Base-by-base conservation (phyloP, 2,113 vertebrate genomes). In the Nycticebus coucang region DNA sequence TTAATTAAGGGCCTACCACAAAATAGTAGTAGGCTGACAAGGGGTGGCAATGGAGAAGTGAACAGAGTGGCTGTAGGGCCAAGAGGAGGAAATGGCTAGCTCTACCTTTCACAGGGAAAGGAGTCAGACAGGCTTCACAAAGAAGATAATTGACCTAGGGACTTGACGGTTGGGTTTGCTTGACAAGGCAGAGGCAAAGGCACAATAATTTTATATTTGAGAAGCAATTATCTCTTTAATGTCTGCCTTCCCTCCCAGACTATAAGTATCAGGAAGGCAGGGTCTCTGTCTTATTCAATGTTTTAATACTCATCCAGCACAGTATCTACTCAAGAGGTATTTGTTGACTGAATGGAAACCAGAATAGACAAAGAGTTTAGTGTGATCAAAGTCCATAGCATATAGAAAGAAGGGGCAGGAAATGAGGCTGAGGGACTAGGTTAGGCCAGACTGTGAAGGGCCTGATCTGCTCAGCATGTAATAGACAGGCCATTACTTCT, bases 1-100 rank as follows among this genome's bases (percentile, higher is more conserved):
- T 77, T 62, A 93, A 86, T 92, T 89, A 96, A 96, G n/a, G 88
- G 62, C n/a, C 84, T 92, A 85, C 55, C 68, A 93, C 79, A 93
- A 87, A 92, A 95, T 0, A 89, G 89, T 26, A 87, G 64, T 35
- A 85, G 53, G 45, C 84, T 88, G n/a, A 90, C 66, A 89, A 90
- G 50, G 30, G 15, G 9, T 92, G 72, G 37, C 72, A n/a, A 72
- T 30, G 33, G 28, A 64, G 50, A 86, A 86, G 18, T 62, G 57
- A 62, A 10, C 35, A 74, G 59, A 71, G 50, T 72, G 83, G 83
- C 41, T 81, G 17, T 0, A 57, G 19, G 62, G 81, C 87, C 59
- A 89, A 80, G 55, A 84, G 35, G 24, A 89, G 50, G 66, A 88
- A 77, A 45, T 72, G 57, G 45, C 28, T 55, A 77, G 37, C 84